Percentiles rank a stretch among this genome's conserved stretches.
Evolutionary conservation across 2,797 vertebrate genomes (phyloP).

Genomic region (Urosaurus nigricauda): DNA sequence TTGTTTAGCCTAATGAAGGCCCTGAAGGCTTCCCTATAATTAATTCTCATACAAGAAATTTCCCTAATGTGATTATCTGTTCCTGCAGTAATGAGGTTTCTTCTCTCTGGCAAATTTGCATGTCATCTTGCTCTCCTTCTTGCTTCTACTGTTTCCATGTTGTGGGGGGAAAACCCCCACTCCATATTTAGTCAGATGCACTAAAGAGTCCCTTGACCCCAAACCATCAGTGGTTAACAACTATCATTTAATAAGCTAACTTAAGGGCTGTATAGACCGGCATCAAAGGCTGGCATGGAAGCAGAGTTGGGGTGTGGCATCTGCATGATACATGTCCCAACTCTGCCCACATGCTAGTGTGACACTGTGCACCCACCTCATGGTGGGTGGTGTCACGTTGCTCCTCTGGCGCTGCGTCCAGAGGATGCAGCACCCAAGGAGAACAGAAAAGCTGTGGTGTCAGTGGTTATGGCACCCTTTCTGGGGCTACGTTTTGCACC

Average conservation of each 20-base stretch:
- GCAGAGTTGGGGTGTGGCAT: no score
- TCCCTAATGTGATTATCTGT: conserved; percentile 43
- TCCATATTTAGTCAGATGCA: conserved; percentile 23
- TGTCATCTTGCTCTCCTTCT: conserved; percentile 29
- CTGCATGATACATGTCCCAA: no score
- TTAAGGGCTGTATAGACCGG: no score
- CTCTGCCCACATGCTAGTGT: no score
- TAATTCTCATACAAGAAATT: conserved; percentile 53
- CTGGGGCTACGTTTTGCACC: no score
- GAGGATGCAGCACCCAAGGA: no score
- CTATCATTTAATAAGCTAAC: not conserved
- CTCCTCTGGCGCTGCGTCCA: no score
- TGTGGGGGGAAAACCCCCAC: not conserved
- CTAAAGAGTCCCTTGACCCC: conserved; percentile 2
- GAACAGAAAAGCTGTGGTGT: no score
- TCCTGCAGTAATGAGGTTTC: conserved; percentile 46
- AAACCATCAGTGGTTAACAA: conserved; percentile 26
- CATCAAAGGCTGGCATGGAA: no score
- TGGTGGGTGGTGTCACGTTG: no score
- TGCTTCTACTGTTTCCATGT: conserved; percentile 30
- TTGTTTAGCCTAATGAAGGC: conserved; percentile 53
- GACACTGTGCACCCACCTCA: no score
- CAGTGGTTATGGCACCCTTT: no score
- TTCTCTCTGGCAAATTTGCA: conserved; percentile 3
- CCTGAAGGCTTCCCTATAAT: conserved; percentile 28